Conservation (phyloP, 2,797 vertebrate genomes). For the Rhincodon typus region DNA sequence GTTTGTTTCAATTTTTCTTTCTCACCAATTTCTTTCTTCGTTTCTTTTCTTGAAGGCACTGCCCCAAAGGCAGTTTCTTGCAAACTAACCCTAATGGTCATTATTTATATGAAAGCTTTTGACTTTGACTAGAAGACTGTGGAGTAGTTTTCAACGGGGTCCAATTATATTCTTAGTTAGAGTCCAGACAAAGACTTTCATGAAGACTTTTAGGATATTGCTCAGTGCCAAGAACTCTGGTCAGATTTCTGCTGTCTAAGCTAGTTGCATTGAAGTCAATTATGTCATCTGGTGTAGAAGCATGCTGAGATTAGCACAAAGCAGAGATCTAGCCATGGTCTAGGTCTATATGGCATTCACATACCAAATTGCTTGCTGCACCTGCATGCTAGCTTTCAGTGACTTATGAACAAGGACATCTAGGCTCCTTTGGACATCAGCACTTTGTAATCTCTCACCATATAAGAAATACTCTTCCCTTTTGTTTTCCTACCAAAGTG, state of each 20-base stretch:
- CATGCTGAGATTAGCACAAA: neutral
- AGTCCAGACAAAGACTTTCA: neutral
- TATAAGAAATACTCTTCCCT: no score
- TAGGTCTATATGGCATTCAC: neutral
- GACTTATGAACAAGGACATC: no score
- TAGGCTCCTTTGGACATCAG: no score
- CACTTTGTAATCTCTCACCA: no score
- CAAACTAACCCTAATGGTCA: neutral
- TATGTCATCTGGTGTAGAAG: neutral
- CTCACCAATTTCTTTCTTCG: neutral
- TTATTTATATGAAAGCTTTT: neutral
- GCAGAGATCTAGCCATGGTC: neutral
- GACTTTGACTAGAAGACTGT: neutral
- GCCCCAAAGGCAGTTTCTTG: neutral
- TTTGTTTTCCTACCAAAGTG: no score
- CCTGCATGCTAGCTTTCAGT: no score
- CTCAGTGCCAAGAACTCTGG: neutral
- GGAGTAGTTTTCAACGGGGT: neutral
- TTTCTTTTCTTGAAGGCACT: neutral
- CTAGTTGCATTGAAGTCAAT: neutral
- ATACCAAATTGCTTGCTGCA: no score
- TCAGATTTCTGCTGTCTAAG: neutral
- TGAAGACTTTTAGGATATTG: neutral
- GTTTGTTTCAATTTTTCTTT: neutral
- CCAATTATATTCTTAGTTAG: neutral